phyloP scores from a whole-genome alignment of 2,888 invertebrate species.

The Agrotis clavis region DNA sequence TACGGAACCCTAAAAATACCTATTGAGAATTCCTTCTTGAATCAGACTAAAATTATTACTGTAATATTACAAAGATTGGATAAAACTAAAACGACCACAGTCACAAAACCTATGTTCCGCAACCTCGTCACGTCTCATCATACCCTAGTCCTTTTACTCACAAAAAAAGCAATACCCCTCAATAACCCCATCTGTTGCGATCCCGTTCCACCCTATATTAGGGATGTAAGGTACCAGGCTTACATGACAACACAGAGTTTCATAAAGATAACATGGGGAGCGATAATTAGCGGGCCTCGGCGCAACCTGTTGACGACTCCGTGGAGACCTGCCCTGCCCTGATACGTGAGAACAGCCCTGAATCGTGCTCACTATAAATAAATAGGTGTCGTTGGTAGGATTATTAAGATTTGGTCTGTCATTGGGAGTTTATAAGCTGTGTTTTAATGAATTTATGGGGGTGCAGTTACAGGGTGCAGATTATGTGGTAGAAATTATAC shows the following conservation, averaged over 20 bases:
- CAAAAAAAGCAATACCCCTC: slow-evolving; percentile 34
- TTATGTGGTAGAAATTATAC: too few relatives aligned
- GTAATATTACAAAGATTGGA: too few relatives aligned
- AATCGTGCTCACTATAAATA: slow-evolving; percentile 42
- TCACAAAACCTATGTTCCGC: slow-evolving; percentile 4
- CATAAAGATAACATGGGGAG: slow-evolving; percentile 60
- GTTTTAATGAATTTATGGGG: background rate
- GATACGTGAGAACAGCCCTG: slow-evolving; percentile 35
- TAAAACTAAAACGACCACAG: background rate
- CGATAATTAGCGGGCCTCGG: slow-evolving; percentile 51
- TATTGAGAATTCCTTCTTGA: too few relatives aligned
- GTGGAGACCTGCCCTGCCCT: slow-evolving; percentile 31
- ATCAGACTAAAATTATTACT: too few relatives aligned
- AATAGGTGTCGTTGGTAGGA: slow-evolving; percentile 19
- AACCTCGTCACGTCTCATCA: background rate
- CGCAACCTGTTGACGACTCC: slow-evolving; percentile 57
- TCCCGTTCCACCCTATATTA: slow-evolving; percentile 16
- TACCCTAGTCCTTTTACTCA: slow-evolving; percentile 7
- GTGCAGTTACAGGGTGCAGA: too few relatives aligned
- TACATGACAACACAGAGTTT: slow-evolving; percentile 50
- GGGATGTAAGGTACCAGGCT: slow-evolving; percentile 14
- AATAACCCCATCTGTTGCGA: slow-evolving; percentile 36
- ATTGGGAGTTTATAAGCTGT: background rate
- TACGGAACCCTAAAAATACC: too few relatives aligned
- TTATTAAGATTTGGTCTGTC: slow-evolving; percentile 31